These are phyloP conservation scores for Microchirus variegatus DNA, from an alignment of 2,797 vertebrate species.

Conservation along the genomic window DNA sequence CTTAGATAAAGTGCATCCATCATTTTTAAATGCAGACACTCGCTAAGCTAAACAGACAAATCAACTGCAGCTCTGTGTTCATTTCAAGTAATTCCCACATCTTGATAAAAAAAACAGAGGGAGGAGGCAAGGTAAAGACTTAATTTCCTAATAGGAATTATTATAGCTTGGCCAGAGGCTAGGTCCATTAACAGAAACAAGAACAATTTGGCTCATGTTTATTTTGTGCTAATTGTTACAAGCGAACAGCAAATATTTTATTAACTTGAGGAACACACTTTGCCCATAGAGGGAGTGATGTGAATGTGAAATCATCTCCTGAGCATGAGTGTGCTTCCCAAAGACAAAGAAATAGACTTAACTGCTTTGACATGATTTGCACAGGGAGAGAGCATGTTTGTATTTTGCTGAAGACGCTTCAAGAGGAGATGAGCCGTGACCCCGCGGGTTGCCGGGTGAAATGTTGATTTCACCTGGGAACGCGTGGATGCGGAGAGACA, in stretches of 20 bases:
- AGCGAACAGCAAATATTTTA: constrained; percentile 84
- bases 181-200: constrained; percentile 82
- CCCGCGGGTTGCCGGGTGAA: not conserved
- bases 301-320: constrained; percentile 56
- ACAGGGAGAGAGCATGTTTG: not conserved
- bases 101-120: constrained; percentile 66
- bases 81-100: constrained; percentile 79
- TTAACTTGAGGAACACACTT: constrained; percentile 79
- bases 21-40: constrained; percentile 14
- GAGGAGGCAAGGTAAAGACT: constrained; percentile 82
- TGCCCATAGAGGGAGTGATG: constrained; percentile 59
- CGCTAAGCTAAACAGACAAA: constrained; percentile 40
- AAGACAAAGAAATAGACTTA: constrained; percentile 1
- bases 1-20: constrained; percentile 8
- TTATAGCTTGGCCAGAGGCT: constrained; percentile 85
- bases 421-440: constrained; percentile 8
- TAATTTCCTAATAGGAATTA: constrained; percentile 89
- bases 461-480: not conserved
- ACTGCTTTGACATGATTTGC: not conserved
- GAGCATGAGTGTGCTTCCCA: constrained; percentile 8
- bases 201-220: constrained; percentile 87
- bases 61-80: constrained; percentile 61
- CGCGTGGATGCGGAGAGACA: not conserved
- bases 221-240: constrained; percentile 86
- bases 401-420: not conserved